phyloP scores from a whole-genome alignment of 2,113 vertebrate species.

The Arvicanthis niloticus region DNA sequence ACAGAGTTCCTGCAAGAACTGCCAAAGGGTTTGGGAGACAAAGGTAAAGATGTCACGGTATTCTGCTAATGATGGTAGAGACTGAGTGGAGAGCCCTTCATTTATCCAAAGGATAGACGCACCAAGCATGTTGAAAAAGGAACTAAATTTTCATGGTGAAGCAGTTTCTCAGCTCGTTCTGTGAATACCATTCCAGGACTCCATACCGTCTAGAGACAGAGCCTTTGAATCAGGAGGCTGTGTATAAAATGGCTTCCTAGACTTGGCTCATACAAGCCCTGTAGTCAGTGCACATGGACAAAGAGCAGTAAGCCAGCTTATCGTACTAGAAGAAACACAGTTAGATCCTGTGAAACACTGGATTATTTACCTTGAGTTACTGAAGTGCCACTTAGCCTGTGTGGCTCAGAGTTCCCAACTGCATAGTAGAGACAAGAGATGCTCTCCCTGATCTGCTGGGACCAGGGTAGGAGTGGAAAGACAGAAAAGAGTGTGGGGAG shows the following conservation, averaged over 20 bases:
- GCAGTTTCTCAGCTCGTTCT: conserved; percentile 22
- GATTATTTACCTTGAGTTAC: neutral
- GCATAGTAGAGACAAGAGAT: conserved; percentile 64
- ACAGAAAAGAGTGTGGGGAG: neutral
- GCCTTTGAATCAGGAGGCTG: neutral
- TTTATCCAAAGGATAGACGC: neutral
- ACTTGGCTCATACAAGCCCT: neutral
- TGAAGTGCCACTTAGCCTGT: neutral
- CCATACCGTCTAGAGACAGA: neutral
- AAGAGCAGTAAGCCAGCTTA: neutral
- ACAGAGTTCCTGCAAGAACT: neutral
- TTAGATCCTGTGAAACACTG: neutral
- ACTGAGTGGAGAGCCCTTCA: neutral
- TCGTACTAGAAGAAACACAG: neutral
- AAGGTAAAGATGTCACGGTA: neutral
- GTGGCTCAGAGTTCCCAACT: conserved; percentile 64
- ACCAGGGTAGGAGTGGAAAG: neutral
- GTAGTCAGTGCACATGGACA: neutral
- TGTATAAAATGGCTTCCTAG: neutral
- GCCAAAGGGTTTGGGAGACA: neutral
- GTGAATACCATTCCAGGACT: neutral
- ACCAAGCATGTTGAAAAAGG: neutral
- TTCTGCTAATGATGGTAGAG: neutral
- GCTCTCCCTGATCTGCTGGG: conserved; percentile 26
- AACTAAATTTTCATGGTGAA: neutral